Evolutionary conservation across 2,888 invertebrate genomes (phyloP).

Genomic region (Acholoe squamosa): DNA sequence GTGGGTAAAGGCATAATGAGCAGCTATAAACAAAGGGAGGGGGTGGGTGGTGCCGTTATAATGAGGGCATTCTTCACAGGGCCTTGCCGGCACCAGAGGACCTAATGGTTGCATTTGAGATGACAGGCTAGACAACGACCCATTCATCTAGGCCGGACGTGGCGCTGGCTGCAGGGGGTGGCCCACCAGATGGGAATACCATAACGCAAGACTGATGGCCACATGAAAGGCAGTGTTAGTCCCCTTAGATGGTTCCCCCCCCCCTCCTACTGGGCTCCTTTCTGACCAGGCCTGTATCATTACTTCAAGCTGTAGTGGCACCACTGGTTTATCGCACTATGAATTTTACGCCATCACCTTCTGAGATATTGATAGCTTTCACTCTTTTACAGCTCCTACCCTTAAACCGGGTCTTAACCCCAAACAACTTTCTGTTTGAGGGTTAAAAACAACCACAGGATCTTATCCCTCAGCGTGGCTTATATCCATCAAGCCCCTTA

Average conservation of each 20-base stretch:
- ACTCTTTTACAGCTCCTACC: no score
- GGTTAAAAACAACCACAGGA: no score
- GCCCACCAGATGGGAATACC: slow-evolving; percentile 24
- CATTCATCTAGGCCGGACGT: slow-evolving; percentile 33
- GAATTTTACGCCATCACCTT: no score
- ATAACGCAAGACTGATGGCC: slow-evolving; percentile 41
- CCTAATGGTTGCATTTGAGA: slow-evolving; percentile 34
- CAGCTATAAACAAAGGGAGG: slow-evolving; percentile 38
- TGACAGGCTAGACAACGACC: slow-evolving; percentile 53
- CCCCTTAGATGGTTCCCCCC: neutral
- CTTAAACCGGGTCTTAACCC: no score
- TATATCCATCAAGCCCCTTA: no score
- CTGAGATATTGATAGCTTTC: no score
- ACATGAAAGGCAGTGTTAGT: slow-evolving; percentile 35
- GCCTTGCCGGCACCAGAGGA: neutral
- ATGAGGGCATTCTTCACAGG: slow-evolving; percentile 51
- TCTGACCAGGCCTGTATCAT: neutral
- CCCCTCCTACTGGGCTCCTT: neutral
- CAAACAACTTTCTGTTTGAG: no score
- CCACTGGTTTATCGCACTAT: no score
- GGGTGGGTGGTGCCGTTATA: neutral
- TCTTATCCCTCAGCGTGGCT: no score
- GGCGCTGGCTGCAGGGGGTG: neutral
- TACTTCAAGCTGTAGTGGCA: neutral
- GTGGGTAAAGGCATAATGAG: neutral